phyloP scores from a whole-genome alignment of 2,113 vertebrate genomes.

The Monopterus albus region DNA sequence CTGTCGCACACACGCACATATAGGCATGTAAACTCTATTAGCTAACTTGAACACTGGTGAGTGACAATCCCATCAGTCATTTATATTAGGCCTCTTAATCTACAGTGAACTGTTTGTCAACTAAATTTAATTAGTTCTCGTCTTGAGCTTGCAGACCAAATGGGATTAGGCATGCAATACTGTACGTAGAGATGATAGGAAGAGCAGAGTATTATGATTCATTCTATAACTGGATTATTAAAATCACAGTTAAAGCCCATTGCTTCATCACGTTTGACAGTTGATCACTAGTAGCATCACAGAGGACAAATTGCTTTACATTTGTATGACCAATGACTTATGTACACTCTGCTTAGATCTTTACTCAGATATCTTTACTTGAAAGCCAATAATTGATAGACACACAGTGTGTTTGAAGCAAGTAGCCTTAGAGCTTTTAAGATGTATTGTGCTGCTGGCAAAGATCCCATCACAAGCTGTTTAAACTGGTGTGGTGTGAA shows the following conservation, averaged over 20 bases:
- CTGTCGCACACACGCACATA: conserved; percentile 6
- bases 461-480: conserved; percentile 23
- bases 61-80: conserved; percentile 64
- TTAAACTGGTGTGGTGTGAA: conserved; percentile 14
- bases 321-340: conserved; percentile 30
- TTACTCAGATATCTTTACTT: conserved; percentile 2
- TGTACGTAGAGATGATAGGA: conserved; percentile 50
- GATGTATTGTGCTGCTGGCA: conserved; percentile 52
- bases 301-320: conserved; percentile 54
- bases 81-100: conserved; percentile 49
- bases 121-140: conserved; percentile 67
- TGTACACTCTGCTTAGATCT: conserved; percentile 13
- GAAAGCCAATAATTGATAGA: conserved; percentile 47
- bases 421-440: conserved; percentile 38
- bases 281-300: conserved; percentile 45
- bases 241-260: conserved; percentile 65
- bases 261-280: conserved; percentile 68
- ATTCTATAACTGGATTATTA: conserved; percentile 70
- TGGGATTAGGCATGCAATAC: conserved; percentile 53
- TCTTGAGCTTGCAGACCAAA: conserved; percentile 57
- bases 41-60: conserved; percentile 50
- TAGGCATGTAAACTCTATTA: conserved; percentile 53
- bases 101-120: conserved; percentile 61
- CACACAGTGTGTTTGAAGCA: conserved; percentile 7
- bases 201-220: conserved; percentile 60